These are phyloP conservation scores for Engystomops pustulosus DNA, from an alignment of 2,113 vertebrate species.

Conservation along the genomic window DNA sequence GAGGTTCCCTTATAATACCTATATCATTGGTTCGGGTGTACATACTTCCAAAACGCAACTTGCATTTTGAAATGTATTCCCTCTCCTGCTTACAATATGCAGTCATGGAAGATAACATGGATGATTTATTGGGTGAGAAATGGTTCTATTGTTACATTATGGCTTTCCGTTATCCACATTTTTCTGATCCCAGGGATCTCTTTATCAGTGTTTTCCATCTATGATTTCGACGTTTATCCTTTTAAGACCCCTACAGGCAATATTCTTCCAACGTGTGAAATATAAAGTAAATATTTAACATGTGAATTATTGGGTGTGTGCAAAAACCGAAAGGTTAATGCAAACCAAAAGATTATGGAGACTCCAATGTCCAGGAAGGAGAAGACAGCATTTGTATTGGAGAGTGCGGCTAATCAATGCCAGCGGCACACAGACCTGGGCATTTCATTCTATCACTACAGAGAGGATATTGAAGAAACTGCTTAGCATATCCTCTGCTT, in stretches of 20 bases:
- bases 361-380: not conserved
- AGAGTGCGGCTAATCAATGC: not conserved
- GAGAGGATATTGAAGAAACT: not conserved
- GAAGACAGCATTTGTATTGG: not conserved
- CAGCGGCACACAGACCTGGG: not conserved
- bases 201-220: not conserved
- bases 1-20: no score
- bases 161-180: no score
- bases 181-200: no score
- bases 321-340: not conserved
- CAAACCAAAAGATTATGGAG: not conserved
- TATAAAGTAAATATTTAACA: not conserved
- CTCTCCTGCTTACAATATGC: not conserved
- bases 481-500: conserved; percentile 31
- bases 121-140: no score
- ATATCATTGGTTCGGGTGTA: no score
- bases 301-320: conserved; percentile 23
- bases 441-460: not conserved
- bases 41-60: no score
- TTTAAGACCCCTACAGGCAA: not conserved
- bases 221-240: not conserved
- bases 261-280: not conserved
- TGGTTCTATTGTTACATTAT: no score
- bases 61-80: not conserved
- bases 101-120: no score